Base-by-base conservation (phyloP, 1,140 invertebrate genomes). In the Leptinotarsa texana region DNA sequence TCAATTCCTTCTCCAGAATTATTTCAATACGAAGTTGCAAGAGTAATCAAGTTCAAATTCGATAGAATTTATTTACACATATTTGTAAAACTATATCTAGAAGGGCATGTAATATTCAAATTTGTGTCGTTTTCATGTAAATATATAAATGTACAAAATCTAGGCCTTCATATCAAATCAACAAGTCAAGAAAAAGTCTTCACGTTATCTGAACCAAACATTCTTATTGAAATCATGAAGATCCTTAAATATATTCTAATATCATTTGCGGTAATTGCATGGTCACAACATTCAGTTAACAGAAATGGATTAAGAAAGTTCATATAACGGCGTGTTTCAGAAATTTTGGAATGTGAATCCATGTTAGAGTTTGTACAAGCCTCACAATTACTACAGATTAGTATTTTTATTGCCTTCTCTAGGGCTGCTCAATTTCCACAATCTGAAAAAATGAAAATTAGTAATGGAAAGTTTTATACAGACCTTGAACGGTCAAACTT, bases 91-190 rank as follows among this genome's bases (percentile, higher is more conserved):
- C 61, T 73, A 73, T 73, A 73, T 63, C 68, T 69, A 49, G 15
- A 48, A 73, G 71, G 71, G 71, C 71, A 70, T 70, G 69, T 61
- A 66, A 63, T 65, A 73, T 62, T 21, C 33, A 47, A 63, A 73
- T 27, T 73, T 73, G 71, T 73, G 69, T 63, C 33, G 51, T 18
- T 18, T 42, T 63, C 15, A 61, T 71, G 51, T 71, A 62, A 71
- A 61, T 73, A 73, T 73, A 73, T 73, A 73, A 73, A 73, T 65
- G 71, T 73, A 73, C 63, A 73, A 73, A 73, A 73, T 71, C 49
- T 71, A 61, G 49, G 27, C 33, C 33, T 42, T 71, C 51, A 57
- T 47, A 27, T 68, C 42, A 47, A 42, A 42, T n/a, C 15, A 68
- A 68, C 13, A 42, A 18, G 42, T 8, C n/a, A 48, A 68, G 13